Base-by-base conservation (phyloP, 2,113 vertebrate genomes). In the Hippotragus niger region DNA sequence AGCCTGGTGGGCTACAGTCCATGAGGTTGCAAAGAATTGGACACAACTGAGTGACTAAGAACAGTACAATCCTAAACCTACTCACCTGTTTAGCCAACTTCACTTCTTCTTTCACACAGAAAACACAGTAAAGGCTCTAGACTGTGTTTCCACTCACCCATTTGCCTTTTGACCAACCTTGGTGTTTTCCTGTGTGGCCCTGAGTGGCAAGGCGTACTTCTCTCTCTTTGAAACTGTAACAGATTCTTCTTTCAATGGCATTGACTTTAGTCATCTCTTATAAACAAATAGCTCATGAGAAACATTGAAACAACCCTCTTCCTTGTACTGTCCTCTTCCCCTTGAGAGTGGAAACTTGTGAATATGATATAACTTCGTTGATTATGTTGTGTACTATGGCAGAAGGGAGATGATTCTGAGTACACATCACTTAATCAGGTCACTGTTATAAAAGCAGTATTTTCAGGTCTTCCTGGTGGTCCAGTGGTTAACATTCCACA, bases 201-300 rank as follows among this genome's bases (percentile, higher is more conserved):
- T 27, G 21, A 43, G 55, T 21, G 19, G 2, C 12, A 5, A 25
- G 14, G 17, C 1, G 1, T 8, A 1, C 29, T n/a, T 76, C 27
- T 15, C 88, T 78, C 33, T 90, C 25, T 14, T 52, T 53, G 36
- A 9, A 71, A 31, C 40, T 47, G 76, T 80, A 31, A 60, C 33
- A 29, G 2, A 36, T 74, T 53, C 3, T 62, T 27, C 19, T 43
- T 80, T 91, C 36, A 60, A 31, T 11, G 45, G 1, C 21, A 23
- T 4, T 91, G 67, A 53, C 29, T 11, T 86, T 19, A 4, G 64
- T 86, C 4, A 85, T 36, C 21, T 45, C 14, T 7, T 43, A 43
- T 45, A 86, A 43, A 86, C 19, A 78, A 55, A 71, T 45, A 84
- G 17, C 6, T 23, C 29, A 43, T 4, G 7, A 3, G 1, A 33